Conservation (phyloP, 2,888 invertebrate genomes). For the Axea sp. region DNA sequence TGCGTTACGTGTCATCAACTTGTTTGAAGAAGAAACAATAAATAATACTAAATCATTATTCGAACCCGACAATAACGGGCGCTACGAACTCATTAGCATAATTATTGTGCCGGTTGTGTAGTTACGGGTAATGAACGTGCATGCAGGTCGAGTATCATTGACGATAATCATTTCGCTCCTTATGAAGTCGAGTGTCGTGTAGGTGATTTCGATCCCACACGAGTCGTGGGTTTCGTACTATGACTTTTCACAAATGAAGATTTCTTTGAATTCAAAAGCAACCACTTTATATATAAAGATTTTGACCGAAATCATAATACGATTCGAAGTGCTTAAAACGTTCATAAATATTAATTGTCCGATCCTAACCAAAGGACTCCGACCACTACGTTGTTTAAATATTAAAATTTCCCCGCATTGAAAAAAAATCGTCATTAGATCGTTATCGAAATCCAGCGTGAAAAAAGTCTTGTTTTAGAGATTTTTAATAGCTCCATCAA, state of each 20-base stretch:
- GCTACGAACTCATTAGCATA: constrained; percentile 43
- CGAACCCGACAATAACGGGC: constrained; percentile 37
- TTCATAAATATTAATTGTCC: constrained; percentile 50
- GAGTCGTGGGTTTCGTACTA: constrained; percentile 55
- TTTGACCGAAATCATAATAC: constrained; percentile 13
- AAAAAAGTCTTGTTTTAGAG: constrained; percentile 52
- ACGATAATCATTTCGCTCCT: constrained; percentile 65
- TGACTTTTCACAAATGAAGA: constrained; percentile 53
- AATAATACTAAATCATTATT: constrained; percentile 46
- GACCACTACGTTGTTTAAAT: background rate
- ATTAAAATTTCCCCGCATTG: background rate
- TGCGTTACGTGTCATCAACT: constrained; percentile 18
- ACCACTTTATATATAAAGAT: constrained; percentile 8
- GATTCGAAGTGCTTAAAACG: background rate
- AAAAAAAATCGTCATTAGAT: constrained; percentile 25
- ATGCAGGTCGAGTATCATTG: constrained; percentile 57
- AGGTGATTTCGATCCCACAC: constrained; percentile 65
- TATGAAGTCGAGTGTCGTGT: constrained; percentile 65
- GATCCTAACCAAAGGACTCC: background rate
- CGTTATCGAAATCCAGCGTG: constrained; percentile 31
- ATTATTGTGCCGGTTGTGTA: constrained; percentile 42
- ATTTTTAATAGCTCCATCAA: constrained; percentile 53
- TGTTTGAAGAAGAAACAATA: constrained; percentile 38
- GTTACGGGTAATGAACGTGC: constrained; percentile 36
- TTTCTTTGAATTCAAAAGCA: constrained; percentile 40